Evolutionary conservation across 2,888 invertebrate genomes (phyloP).

Genomic region (Corbicula japonica): DNA sequence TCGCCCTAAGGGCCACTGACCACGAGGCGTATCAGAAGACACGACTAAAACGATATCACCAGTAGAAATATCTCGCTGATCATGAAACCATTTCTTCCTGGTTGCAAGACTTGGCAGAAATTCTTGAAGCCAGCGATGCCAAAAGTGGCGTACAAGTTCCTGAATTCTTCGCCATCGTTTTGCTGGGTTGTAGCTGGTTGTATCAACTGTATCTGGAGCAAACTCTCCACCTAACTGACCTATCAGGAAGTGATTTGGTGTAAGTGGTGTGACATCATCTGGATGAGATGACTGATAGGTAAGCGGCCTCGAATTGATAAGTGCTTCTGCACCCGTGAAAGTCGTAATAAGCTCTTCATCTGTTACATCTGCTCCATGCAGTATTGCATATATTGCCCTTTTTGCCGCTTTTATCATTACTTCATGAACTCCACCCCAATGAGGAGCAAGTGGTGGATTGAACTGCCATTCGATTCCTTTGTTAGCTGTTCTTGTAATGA

Average conservation of each 20-base stretch:
- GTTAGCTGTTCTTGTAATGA: conserved; percentile 44
- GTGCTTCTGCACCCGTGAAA: conserved; percentile 56
- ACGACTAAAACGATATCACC: too few relatives aligned
- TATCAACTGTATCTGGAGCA: conserved; percentile 49
- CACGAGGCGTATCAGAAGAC: too few relatives aligned
- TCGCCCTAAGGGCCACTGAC: too few relatives aligned
- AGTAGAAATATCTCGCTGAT: too few relatives aligned
- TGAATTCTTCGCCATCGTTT: conserved; percentile 48
- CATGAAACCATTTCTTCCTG: too few relatives aligned
- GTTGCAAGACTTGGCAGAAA: too few relatives aligned
- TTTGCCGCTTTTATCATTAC: conserved; percentile 60
- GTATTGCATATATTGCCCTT: conserved; percentile 56
- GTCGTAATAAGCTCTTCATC: conserved; percentile 63
- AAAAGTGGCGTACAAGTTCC: too few relatives aligned
- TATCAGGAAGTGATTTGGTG: conserved; percentile 68
- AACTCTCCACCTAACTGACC: conserved; percentile 61
- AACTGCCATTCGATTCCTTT: conserved; percentile 50
- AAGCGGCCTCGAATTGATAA: conserved; percentile 59
- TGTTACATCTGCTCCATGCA: conserved; percentile 49
- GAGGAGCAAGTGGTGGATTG: conserved; percentile 62
- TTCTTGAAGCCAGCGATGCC: too few relatives aligned
- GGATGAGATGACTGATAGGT: conserved; percentile 53
- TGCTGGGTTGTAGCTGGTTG: neutral
- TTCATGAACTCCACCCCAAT: conserved; percentile 66
- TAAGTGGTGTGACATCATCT: conserved; percentile 25